A percentile compares a stretch with the other conserved stretches of the same genome.
phyloP scores from a whole-genome alignment of 2,888 invertebrate genomes.

The Nebria salina region DNA sequence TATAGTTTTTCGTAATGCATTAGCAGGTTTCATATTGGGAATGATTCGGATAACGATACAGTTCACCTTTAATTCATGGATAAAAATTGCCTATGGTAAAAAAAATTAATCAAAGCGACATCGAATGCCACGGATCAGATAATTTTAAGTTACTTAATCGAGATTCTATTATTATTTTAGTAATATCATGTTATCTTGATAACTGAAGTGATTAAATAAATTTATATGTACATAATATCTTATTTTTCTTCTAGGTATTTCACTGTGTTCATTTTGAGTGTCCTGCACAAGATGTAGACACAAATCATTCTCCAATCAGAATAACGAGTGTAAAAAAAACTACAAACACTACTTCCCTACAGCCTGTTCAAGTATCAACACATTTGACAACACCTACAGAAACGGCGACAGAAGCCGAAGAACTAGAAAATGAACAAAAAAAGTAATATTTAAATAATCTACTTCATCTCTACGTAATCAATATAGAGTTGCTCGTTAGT shows the following conservation, averaged over 20 bases:
- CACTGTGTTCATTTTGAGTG: constrained; percentile 98
- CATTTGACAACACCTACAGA: constrained; percentile 55
- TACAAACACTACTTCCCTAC: constrained; percentile 36
- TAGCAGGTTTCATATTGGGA: too few relatives aligned
- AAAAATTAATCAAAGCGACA: too few relatives aligned
- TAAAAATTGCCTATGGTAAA: too few relatives aligned
- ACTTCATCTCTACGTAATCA: not conserved
- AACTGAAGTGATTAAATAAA: too few relatives aligned
- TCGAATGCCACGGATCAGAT: too few relatives aligned
- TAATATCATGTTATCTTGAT: too few relatives aligned
- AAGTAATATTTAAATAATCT: constrained; percentile 16
- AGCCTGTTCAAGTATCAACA: constrained; percentile 14
- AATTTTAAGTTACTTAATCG: too few relatives aligned
- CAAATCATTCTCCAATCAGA: constrained; percentile 27
- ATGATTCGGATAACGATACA: too few relatives aligned
- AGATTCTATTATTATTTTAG: too few relatives aligned
- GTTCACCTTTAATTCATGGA: too few relatives aligned
- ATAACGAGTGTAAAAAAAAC: constrained; percentile 21
- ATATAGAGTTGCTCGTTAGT: not conserved
- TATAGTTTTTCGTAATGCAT: too few relatives aligned
- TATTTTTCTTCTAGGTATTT: constrained; percentile 75
- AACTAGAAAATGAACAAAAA: constrained; percentile 49
- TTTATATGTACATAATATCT: too few relatives aligned
- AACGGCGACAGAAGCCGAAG: constrained; percentile 60
- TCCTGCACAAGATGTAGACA: constrained; percentile 73